Percentiles rank a stretch among this genome's conserved stretches.
Conservation (phyloP, 2,113 vertebrate genomes). For the Colistium nudipinnis region DNA sequence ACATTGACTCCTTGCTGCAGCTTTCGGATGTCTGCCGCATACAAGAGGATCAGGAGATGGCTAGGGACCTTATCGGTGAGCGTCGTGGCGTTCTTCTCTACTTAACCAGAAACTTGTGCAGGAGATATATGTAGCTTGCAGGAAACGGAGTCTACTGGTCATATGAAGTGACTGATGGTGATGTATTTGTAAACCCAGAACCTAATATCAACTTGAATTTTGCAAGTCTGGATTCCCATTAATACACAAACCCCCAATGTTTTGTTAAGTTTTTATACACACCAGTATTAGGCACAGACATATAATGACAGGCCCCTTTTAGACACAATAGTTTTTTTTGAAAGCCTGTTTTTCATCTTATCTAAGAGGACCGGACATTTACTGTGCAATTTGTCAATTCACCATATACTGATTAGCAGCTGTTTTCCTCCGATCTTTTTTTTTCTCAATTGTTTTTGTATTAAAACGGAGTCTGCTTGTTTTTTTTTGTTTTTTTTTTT, state of each 20-base stretch:
- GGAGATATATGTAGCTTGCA: too few species aligned
- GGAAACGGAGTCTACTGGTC: too few species aligned
- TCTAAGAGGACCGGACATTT: background rate
- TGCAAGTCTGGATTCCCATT: background rate
- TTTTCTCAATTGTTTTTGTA: background rate
- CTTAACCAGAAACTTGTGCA: background rate
- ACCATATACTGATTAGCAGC: background rate
- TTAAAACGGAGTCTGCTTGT: background rate
- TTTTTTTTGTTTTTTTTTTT: background rate
- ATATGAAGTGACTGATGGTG: too few species aligned
- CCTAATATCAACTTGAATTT: background rate
- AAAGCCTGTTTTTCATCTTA: conserved; percentile 29
- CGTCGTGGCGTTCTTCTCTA: background rate
- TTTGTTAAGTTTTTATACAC: background rate
- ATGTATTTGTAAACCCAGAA: background rate
- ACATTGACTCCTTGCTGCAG: conserved; percentile 95
- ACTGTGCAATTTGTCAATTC: conserved; percentile 2
- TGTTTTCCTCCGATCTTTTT: too few species aligned
- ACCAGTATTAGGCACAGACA: background rate
- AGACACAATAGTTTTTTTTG: conserved; percentile 13
- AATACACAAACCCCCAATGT: conserved; percentile 1
- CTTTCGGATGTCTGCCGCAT: conserved; percentile 95
- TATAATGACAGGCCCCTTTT: conserved; percentile 22
- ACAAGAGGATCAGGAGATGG: conserved; percentile 98
- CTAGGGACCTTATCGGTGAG: conserved; percentile 94